Evolutionary conservation across 1,140 invertebrate species (phyloP).

Genomic region (Schlechtendalia chinensis): DNA sequence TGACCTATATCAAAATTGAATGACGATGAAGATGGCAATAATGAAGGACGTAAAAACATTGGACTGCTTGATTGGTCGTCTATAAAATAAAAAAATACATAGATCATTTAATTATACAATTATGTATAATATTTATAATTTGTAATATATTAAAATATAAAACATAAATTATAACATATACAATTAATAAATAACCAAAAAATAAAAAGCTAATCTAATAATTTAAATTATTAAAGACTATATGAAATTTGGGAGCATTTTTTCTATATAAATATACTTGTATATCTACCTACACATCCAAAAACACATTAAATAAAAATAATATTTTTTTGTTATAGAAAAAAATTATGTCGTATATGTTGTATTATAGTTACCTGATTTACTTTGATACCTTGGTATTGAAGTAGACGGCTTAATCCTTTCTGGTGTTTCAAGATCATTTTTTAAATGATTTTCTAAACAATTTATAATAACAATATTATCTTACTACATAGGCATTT

Average conservation of each 20-base stretch:
- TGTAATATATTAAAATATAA: neutral
- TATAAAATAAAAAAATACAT: constrained; percentile 7
- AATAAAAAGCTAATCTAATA: neutral
- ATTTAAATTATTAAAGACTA: neutral
- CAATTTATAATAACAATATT: neutral
- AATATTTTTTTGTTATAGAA: too few relatives aligned
- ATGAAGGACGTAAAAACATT: constrained; percentile 43
- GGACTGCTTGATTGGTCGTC: constrained; percentile 24
- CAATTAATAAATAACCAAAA: too few relatives aligned
- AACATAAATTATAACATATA: neutral
- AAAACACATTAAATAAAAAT: too few relatives aligned
- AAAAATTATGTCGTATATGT: too few relatives aligned
- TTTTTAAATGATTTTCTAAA: constrained; percentile 27
- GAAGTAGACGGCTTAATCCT: constrained; percentile 28
- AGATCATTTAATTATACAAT: neutral
- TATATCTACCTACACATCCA: too few relatives aligned
- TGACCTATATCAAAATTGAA: constrained; percentile 36
- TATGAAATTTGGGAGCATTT: neutral
- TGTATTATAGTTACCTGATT: constrained; percentile 12
- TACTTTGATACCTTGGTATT: constrained; percentile 29
- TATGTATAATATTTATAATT: too few relatives aligned
- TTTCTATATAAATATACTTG: neutral
- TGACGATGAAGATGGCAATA: constrained; percentile 46
- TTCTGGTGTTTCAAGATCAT: constrained; percentile 43
- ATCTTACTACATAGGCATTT: too few relatives aligned